Conservation (phyloP, 2,113 vertebrate species). For the Muntiacus reevesi region DNA sequence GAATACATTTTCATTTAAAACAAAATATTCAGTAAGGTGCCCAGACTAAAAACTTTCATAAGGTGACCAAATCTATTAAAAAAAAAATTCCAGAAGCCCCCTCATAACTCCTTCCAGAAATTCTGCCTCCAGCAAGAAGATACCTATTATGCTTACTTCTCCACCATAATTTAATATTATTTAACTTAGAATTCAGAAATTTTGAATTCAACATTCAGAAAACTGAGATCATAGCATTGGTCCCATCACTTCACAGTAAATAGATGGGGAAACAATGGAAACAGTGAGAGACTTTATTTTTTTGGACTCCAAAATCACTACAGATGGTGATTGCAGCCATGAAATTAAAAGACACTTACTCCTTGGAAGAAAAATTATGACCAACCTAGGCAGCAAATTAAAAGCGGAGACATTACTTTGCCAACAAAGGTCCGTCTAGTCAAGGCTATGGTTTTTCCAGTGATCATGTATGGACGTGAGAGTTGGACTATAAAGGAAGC, state of each 20-base stretch:
- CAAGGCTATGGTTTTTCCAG: neutral
- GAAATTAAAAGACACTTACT: neutral
- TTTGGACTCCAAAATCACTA: neutral
- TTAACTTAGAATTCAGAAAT: neutral
- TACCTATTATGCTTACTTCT: neutral
- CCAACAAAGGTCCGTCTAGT: neutral
- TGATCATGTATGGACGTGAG: neutral
- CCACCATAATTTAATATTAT: neutral
- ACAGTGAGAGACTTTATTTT: neutral
- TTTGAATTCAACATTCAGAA: neutral
- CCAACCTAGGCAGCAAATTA: neutral
- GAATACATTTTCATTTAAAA: neutral
- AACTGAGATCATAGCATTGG: neutral
- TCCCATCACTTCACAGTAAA: neutral
- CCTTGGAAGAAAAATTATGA: neutral
- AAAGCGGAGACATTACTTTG: neutral
- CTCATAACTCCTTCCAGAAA: neutral
- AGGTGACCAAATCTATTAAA: neutral
- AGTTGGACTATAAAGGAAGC: neutral
- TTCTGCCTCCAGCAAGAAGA: neutral
- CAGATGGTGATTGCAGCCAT: neutral
- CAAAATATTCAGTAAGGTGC: neutral
- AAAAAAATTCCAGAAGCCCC: neutral
- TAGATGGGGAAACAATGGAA: neutral
- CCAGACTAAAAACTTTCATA: neutral